Percentiles rank a stretch among this genome's conserved stretches.
These are phyloP conservation scores for Conistra vaccinii DNA, from an alignment of 2,888 invertebrate genomes.

Conservation along the genomic window DNA sequence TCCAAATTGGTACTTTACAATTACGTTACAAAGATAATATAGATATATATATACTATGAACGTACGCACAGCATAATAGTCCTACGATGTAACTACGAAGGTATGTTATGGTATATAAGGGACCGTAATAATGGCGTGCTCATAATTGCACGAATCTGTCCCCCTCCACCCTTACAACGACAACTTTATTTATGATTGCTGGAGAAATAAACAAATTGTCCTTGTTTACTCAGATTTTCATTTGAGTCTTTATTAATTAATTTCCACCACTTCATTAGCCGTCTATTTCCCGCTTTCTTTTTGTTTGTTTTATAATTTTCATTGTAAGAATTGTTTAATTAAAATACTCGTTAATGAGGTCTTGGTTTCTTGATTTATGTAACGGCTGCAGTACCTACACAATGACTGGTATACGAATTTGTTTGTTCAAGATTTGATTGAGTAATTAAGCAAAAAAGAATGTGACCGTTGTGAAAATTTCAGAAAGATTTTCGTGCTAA, in stretches of 20 bases:
- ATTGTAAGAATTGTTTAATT: slow-evolving; percentile 50
- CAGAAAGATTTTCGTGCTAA: slow-evolving; percentile 30
- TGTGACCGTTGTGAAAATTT: neutral
- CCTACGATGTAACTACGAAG: neutral
- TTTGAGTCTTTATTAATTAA: slow-evolving; percentile 63
- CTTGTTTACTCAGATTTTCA: slow-evolving; percentile 63
- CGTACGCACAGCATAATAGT: no score
- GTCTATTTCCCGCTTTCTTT: slow-evolving; percentile 53
- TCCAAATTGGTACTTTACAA: neutral
- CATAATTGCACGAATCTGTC: neutral
- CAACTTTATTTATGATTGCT: slow-evolving; percentile 41
- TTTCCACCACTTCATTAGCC: slow-evolving; percentile 63
- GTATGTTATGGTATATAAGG: neutral
- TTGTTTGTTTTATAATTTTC: slow-evolving; percentile 55
- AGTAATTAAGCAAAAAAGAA: slow-evolving; percentile 1
- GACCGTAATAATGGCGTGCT: neutral
- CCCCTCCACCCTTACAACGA: neutral
- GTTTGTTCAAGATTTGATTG: slow-evolving; percentile 15
- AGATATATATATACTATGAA: no score
- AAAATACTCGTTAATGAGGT: slow-evolving; percentile 50
- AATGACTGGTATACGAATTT: slow-evolving; percentile 12
- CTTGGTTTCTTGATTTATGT: slow-evolving; percentile 44
- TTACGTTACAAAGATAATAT: neutral
- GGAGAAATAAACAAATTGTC: slow-evolving; percentile 67
- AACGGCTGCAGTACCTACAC: slow-evolving; percentile 1